Evolutionary conservation across 2,797 vertebrate genomes (phyloP).

Genomic region (Poeciliopsis turneri): DNA sequence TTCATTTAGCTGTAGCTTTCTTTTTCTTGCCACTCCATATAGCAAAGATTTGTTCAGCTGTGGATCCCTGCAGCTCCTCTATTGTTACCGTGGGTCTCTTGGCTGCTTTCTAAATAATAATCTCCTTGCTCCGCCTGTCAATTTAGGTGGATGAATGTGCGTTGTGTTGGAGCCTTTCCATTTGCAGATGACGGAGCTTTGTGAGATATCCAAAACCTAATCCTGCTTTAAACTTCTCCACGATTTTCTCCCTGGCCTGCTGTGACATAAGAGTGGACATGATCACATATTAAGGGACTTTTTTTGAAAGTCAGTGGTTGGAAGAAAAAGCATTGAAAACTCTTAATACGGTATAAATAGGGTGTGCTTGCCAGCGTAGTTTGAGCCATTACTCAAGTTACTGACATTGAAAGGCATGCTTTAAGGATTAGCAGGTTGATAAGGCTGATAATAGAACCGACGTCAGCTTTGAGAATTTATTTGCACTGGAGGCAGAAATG

Average conservation of each 20-base stretch:
- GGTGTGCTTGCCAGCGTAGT: neutral
- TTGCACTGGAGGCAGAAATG: constrained; percentile 23
- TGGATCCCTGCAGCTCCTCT: neutral
- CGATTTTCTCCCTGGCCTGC: neutral
- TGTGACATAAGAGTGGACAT: neutral
- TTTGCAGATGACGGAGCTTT: neutral
- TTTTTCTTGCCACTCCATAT: neutral
- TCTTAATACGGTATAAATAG: neutral
- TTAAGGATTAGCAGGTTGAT: constrained; percentile 8
- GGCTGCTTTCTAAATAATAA: neutral
- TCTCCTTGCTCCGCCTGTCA: neutral
- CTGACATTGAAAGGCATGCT: constrained; percentile 20
- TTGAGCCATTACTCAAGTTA: neutral
- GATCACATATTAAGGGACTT: neutral
- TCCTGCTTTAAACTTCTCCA: neutral
- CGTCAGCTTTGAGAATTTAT: constrained; percentile 6
- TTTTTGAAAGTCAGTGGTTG: neutral
- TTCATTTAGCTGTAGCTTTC: neutral
- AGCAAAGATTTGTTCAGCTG: neutral
- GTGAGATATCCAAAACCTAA: neutral
- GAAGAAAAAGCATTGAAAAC: neutral
- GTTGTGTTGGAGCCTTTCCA: neutral
- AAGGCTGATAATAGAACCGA: constrained; percentile 31
- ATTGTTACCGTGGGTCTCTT: neutral
- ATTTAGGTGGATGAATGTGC: neutral